Evolutionary conservation across 2,797 vertebrate species (phyloP).

Genomic region (Silurus aristotelis): DNA sequence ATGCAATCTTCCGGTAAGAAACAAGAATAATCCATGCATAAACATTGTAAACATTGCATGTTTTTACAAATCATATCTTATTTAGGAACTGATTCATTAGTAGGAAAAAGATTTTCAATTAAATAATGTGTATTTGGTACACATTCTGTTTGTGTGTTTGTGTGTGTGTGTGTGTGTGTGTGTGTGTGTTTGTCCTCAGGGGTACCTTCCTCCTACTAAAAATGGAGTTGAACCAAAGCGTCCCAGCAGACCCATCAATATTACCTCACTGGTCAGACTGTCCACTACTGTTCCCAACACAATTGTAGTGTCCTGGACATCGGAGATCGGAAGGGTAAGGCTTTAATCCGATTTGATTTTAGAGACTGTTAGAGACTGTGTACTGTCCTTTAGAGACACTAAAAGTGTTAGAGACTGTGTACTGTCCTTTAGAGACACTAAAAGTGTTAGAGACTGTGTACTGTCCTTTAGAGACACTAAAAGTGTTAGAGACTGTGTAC

Average conservation of each 20-base stretch:
- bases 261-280: constrained; percentile 95
- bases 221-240: constrained; percentile 99
- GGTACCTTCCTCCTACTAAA: constrained; percentile 99
- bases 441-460: not conserved
- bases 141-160: not conserved
- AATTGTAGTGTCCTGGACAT: constrained; percentile 97
- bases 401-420: not conserved
- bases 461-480: not conserved
- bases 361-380: not conserved
- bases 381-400: not conserved
- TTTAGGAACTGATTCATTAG: not conserved
- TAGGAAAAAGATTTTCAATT: not conserved
- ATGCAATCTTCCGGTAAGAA: constrained; percentile 94
- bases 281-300: constrained; percentile 98
- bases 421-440: not conserved
- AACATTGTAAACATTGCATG: no score
- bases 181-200: constrained; percentile 69
- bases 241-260: constrained; percentile 98
- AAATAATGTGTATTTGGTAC: not conserved
- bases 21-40: not conserved
- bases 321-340: constrained; percentile 95
- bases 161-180: not conserved
- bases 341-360: not conserved
- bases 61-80: not conserved
- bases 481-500: not conserved